Evolutionary conservation across 2,113 vertebrate species (phyloP), one percentile per base, ranked within the genome.

Genomic region (Canis aureus): DNA sequence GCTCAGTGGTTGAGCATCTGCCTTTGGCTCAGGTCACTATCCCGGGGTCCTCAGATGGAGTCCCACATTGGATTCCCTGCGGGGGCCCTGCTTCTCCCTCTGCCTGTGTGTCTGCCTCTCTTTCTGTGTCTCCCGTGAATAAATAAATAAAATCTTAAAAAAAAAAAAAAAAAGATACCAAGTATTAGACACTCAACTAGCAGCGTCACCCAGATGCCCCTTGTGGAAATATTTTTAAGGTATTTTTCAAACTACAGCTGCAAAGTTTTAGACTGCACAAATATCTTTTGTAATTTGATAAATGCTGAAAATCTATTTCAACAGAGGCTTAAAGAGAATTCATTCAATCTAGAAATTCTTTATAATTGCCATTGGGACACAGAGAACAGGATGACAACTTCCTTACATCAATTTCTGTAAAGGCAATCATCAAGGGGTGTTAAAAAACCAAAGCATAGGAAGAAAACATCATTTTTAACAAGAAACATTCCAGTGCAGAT

Each of bases 241-340:
- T 73, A n/a, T 80, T 85, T 94, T 82, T 64, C 27, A 76, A 79
- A 84, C 7, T 64, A 62, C 16, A 32, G 35, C 82, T 73, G 27
- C 35, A 55, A 84, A 89, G 23, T 85, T 95, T 84, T 49, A 38
- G 1, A 22, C 53, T 74, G 35, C 71, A 2, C 12, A 93, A 84
- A 86, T 73, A 64, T 74, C 57, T 71, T 87, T 79, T 62, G 29
- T 91, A 90, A 92, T 79, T 78, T 89, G 22, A 80, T 67, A 90
- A 92, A 80, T 29, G 51, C 19, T 96, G n/a, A 91, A 86, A 85
- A 57, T 89, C 35, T 79, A 23, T 53, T 90, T 95, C 95, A 91
- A 55, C 16, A 90, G 67, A 89, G 29, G 17, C 15, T 92, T 95
- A 67, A 69, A 84, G 49, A 64, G 4, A 60, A 93, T 86, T 92